Evolutionary conservation across 2,888 invertebrate species (phyloP), one percentile per base, ranked within the genome.

Genomic region (Pteria penguin): DNA sequence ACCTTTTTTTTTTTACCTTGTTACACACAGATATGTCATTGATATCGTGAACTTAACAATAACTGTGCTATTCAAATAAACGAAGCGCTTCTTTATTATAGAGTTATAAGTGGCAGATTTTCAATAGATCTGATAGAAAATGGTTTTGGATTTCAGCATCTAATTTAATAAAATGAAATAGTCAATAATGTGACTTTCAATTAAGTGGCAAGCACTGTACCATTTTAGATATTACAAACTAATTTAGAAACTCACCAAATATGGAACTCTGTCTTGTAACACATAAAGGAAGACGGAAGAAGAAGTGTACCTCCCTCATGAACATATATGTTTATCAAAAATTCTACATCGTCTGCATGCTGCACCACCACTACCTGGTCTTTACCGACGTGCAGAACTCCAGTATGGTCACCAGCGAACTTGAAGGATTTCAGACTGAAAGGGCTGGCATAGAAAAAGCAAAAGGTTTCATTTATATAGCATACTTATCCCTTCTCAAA

Each of bases 351-450:
- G 18, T 85, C 82, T 29, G 82, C 81, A 61, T 82, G 81, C 29
- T 84, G 78, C 18, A 87, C 75, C 2, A 85, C 73, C 2, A 82
- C 76, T 8, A 62, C 70, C 75, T 88, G 87, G 14, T 75, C 83
- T 0, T 84, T 82, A 4, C 86, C 86, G 1, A 88, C 67, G 65
- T 87, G 87, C n/a, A 87, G 71, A 27, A 75, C 79, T 2, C 87
- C 87, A 8, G 81, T 84, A n/a, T 67, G 78, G 77, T 88, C 88
- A 32, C 87, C 86, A 27, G 80, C 75, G 73, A 86, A 81, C 45
- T 58, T 81, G 62, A 70, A 76, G 2, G 81, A 78, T 22, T 79
- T 65, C 26, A 86, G 73, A 32, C 79, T 67, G 60, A 68, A 79
- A 4, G 76, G 79, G 18, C 79, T 79, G 75, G n/a, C n/a, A n/a